Base-by-base conservation (phyloP, 2,113 vertebrate species). In the Tyto alba region DNA sequence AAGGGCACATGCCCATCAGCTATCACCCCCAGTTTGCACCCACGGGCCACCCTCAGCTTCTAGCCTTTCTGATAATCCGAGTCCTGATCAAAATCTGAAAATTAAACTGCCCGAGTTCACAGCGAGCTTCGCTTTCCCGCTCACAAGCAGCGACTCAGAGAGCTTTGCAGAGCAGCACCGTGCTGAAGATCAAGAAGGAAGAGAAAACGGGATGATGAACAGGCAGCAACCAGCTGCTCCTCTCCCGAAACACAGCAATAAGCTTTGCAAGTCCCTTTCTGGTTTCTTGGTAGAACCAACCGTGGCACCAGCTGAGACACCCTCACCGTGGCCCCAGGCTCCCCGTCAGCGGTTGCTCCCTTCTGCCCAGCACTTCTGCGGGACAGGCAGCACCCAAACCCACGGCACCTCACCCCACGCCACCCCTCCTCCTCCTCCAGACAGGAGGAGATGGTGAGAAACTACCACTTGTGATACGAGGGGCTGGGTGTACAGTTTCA, bases 321-420 rank as follows among this genome's bases (percentile, higher is more conserved):
- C 48, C 68, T 63, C n/a, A n/a, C n/a, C n/a, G 50, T 68, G 55
- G 40, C 59, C 22, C 52, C 45, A 41, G 26, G 9, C 7, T 30
- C 17, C 7, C 12, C 20, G 50, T 18, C 21, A 7, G 38, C 5
- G 21, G 43, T 15, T 4, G 3, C 63, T 72, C 18, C 22, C 20
- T 7, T 10, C 20, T 32, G 32, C 11, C 63, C 59, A 36, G 50
- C 10, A 11, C 56, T 59, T 63, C 56, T 20, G 12, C 45, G 22
- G 81, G 34, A 30, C 80, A 55, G 30, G 45, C 63, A 67, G 63
- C 30, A 55, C 48, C 27, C 64, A 52, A 21, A 67, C 3, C 81
- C 32, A 1, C 1, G 23, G 3, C 47, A 30, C n/a, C 41, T 78
- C 43, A n/a, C 15, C 50, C 23, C 78, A 53, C 1, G 0, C 26